Conservation (phyloP, 2,113 vertebrate genomes). For the Peromyscus californicus region DNA sequence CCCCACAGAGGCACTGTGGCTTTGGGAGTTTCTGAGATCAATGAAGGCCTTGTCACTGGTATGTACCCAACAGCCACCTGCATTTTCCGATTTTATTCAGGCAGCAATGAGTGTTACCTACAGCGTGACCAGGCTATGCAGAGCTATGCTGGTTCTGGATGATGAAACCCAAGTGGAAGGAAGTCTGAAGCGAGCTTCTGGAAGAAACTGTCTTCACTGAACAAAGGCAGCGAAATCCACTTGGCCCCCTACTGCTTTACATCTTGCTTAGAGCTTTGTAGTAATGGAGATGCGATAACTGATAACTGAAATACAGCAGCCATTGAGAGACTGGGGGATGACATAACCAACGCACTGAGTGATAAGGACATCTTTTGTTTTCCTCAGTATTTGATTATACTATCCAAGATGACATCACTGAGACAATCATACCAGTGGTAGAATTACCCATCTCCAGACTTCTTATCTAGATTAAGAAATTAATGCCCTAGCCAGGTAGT, state of each 20-base stretch:
- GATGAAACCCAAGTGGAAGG: background rate
- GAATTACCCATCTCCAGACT: background rate
- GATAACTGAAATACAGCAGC: background rate
- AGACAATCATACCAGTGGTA: background rate
- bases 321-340: background rate
- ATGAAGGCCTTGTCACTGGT: background rate
- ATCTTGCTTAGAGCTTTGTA: background rate
- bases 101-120: background rate
- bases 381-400: background rate
- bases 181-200: background rate
- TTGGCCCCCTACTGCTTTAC: background rate
- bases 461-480: background rate
- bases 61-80: background rate
- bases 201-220: conserved; percentile 18
- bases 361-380: background rate
- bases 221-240: background rate
- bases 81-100: background rate
- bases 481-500: background rate
- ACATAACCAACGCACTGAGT: background rate
- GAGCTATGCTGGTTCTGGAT: background rate
- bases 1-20: background rate
- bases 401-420: background rate
- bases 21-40: background rate
- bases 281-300: background rate
- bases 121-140: background rate